Evolutionary conservation across 2,797 vertebrate genomes (phyloP), one percentile per base, ranked within the genome.

Genomic region (Malurus splendens): DNA sequence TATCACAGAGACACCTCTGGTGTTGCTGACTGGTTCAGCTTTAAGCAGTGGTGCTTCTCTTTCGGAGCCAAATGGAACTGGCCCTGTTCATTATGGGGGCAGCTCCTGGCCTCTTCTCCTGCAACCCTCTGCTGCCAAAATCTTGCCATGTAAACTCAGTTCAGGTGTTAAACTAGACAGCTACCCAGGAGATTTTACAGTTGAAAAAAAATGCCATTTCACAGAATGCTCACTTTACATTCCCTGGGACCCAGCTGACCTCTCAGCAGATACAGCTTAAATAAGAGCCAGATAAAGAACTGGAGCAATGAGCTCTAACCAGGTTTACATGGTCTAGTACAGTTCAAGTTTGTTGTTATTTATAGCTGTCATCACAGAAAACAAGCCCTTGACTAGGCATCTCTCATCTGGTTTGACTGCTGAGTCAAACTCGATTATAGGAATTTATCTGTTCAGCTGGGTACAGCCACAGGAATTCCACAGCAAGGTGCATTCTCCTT

Each of bases 341-440:
- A 50, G 24, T 36, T 67, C 30, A 66, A 44, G 17, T 48, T 56
- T 64, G 9, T n/a, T 75, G 12, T 44, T 87, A 36, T 32, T 47
- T 67, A 2, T 32, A 85, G 24, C 12, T 61, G 15, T 19, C 22
- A 19, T 38, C 28, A 39, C 2, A 54, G 19, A 28, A 89, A 82
- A 47, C 18, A 61, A 61, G 2, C 8, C 36, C 18, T 61, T 72
- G 4, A 39, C 16, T 12, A 55, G 10, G 6, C 28, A 61, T 50
- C 5, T 48, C 10, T 6, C 20, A 50, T 57, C 41, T 86, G 18
- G 12, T 82, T 77, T 71, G 15, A 2, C 44, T 56, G 24, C 12
- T 0, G 0, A 65, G 7, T 60, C 27, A 82, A 44, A 67, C 2
- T 24, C 3, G 0, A 14, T 48, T 47, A 52, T 16, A 38, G 8